phyloP scores from a whole-genome alignment of 2,113 vertebrate species.

The Cyanistes caeruleus region DNA sequence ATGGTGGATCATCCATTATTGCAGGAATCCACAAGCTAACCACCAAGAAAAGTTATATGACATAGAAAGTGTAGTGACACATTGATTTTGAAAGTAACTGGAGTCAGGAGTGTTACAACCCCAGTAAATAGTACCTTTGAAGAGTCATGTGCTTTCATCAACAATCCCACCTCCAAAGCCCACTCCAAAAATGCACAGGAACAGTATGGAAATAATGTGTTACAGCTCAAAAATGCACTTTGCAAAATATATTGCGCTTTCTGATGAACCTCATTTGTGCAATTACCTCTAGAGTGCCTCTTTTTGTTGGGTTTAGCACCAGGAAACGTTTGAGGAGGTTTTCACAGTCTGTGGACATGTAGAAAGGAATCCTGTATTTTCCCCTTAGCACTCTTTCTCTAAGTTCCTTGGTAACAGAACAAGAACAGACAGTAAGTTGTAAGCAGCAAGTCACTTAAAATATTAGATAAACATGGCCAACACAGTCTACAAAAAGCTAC shows the following conservation, averaged over 20 bases:
- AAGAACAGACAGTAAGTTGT: background rate
- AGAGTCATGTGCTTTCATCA: background rate
- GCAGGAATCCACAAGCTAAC: background rate
- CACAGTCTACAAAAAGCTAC: constrained; percentile 51
- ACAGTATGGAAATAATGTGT: background rate
- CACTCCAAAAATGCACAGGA: background rate
- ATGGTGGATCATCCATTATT: background rate
- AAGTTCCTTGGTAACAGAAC: constrained; percentile 82
- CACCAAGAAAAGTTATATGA: background rate
- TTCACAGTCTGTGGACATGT: constrained; percentile 99
- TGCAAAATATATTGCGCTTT: background rate
- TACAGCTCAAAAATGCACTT: background rate
- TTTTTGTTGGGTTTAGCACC: constrained; percentile 96
- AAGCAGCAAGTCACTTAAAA: background rate
- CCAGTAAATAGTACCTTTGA: background rate
- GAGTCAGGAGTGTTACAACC: background rate
- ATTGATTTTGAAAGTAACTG: background rate
- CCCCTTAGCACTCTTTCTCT: constrained; percentile 95
- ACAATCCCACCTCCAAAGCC: background rate
- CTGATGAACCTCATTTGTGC: constrained; percentile 1
- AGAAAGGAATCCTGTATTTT: constrained; percentile 98
- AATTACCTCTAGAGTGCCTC: constrained; percentile 97
- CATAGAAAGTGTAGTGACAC: background rate
- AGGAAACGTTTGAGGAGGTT: constrained; percentile 98
- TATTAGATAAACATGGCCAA: background rate